Percentiles rank a stretch among this genome's conserved stretches.
These are phyloP conservation scores for Entomyzon cyanotis DNA, from an alignment of 2,113 vertebrate genomes.

Conservation along the genomic window DNA sequence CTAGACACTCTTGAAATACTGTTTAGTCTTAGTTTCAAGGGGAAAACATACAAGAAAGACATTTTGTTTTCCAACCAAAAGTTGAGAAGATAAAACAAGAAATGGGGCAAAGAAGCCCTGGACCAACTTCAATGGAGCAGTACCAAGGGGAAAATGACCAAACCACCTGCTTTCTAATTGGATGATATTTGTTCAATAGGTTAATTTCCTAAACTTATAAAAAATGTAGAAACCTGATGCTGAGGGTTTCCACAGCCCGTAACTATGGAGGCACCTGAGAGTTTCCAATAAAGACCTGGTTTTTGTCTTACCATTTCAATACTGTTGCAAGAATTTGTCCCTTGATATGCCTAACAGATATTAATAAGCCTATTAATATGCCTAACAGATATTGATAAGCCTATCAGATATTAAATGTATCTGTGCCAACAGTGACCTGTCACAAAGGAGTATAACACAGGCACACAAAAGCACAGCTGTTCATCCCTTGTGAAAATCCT, in stretches of 20 bases:
- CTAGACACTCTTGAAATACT: neutral
- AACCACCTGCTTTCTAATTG: neutral
- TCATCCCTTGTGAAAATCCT: neutral
- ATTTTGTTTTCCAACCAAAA: neutral
- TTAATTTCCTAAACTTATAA: neutral
- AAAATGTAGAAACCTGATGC: fast-evolving
- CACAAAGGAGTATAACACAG: neutral
- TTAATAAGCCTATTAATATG: neutral
- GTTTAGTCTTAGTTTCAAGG: neutral
- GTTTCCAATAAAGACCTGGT: neutral
- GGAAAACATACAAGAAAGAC: neutral
- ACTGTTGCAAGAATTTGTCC: neutral
- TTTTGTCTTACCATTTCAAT: neutral
- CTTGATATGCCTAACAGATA: neutral
- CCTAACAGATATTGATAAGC: neutral
- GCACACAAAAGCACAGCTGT: fast-evolving
- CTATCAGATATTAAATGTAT: neutral
- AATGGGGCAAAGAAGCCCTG: neutral
- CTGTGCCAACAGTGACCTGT: neutral
- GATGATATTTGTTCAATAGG: neutral
- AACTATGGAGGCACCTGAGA: neutral
- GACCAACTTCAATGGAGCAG: neutral
- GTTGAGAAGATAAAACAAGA: neutral
- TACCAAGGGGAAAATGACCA: no score
- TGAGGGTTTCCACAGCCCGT: neutral